A percentile compares a stretch with the other conserved stretches of the same genome.
Evolutionary conservation across 1,140 invertebrate species (phyloP).

Genomic region (Heliconius melpomene): DNA sequence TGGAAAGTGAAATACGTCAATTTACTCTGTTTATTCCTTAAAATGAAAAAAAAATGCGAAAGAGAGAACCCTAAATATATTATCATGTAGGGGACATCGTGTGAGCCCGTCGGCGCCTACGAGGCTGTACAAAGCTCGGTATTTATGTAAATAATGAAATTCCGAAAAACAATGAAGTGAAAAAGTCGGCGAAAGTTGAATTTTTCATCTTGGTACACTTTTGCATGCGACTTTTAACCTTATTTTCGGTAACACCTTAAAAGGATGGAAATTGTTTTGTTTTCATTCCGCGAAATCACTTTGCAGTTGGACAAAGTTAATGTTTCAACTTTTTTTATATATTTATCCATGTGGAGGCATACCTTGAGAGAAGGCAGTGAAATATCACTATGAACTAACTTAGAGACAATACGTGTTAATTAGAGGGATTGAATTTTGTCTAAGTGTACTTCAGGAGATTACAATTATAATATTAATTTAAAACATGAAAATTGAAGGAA

Average conservation of each 20-base stretch:
- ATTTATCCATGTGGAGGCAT: neutral
- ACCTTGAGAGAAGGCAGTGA: neutral
- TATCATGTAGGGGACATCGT: constrained; percentile 25
- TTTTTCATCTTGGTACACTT: constrained; percentile 64
- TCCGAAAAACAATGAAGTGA: constrained; percentile 69
- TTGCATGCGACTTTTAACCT: constrained; percentile 48
- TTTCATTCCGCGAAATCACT: constrained; percentile 17
- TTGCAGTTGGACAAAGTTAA: constrained; percentile 1
- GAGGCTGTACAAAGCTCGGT: constrained; percentile 65
- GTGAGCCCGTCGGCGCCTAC: constrained; percentile 58
- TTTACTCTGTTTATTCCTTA: too few species aligned
- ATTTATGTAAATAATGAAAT: constrained; percentile 78
- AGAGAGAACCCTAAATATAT: neutral
- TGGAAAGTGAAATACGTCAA: too few species aligned
- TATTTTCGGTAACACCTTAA: constrained; percentile 41
- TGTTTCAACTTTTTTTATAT: neutral
- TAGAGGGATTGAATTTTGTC: too few species aligned
- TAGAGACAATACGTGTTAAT: too few species aligned
- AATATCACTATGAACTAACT: too few species aligned
- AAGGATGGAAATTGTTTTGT: constrained; percentile 34
- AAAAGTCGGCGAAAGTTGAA: constrained; percentile 68
- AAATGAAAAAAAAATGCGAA: neutral
- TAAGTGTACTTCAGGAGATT: too few species aligned
- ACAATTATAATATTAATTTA: too few species aligned
- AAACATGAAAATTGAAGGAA: too few species aligned